Percentiles rank a stretch among this genome's conserved stretches.
Evolutionary conservation across 2,888 invertebrate species (phyloP).

Genomic region (Epirrhoe tristata): DNA sequence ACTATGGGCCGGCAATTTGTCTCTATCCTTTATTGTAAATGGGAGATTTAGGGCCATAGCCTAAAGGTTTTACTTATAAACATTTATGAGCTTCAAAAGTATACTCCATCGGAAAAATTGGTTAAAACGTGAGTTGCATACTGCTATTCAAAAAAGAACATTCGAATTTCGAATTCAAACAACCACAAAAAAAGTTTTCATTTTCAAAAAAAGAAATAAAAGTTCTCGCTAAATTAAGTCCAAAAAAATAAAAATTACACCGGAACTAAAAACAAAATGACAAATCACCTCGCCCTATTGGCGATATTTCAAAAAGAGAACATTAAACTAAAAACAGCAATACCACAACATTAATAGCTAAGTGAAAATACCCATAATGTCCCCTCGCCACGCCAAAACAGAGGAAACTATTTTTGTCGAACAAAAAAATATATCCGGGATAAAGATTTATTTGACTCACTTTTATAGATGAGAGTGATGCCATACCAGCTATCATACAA

Average conservation of each 20-base stretch:
- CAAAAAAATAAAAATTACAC: constrained; percentile 36
- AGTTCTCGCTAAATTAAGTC: constrained; percentile 33
- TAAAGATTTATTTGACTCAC: constrained; percentile 68
- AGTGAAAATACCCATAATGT: constrained; percentile 49
- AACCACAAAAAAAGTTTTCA: neutral
- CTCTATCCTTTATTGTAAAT: constrained; percentile 79
- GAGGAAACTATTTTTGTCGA: constrained; percentile 82
- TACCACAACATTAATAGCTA: constrained; percentile 64
- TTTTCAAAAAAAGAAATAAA: constrained; percentile 21
- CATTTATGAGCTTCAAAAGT: constrained; percentile 37
- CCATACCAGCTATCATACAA: constrained; percentile 3
- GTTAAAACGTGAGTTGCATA: neutral
- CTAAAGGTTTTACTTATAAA: constrained; percentile 40
- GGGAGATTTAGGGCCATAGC: constrained; percentile 70
- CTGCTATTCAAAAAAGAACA: neutral
- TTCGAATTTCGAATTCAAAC: neutral
- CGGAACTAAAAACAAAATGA: constrained; percentile 52
- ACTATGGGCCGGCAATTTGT: constrained; percentile 69
- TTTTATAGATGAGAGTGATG: constrained; percentile 12
- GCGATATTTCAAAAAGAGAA: constrained; percentile 50
- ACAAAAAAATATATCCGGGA: constrained; percentile 81
- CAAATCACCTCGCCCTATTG: constrained; percentile 49
- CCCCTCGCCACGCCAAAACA: constrained; percentile 71
- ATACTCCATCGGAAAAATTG: neutral
- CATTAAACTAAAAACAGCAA: constrained; percentile 59